phyloP scores from a whole-genome alignment of 2,113 vertebrate genomes.

The Choloepus hoffmanni region DNA sequence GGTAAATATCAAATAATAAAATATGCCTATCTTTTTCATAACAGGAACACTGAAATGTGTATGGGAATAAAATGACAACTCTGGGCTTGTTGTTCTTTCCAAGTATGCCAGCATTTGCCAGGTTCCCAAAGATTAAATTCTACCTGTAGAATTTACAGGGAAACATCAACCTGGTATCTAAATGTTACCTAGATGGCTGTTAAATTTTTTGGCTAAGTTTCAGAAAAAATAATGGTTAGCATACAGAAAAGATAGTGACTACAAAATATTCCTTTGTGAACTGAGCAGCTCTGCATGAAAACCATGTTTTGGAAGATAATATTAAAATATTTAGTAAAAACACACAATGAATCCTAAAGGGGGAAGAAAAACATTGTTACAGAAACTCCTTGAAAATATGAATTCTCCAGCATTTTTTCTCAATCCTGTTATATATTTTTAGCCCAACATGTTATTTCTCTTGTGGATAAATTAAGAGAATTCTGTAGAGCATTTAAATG shows the following conservation, averaged over 20 bases:
- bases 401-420: neutral
- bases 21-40: constrained; percentile 46
- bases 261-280: constrained; percentile 58
- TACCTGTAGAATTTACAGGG: constrained; percentile 33
- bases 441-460: neutral
- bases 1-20: constrained; percentile 70
- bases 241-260: neutral
- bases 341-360: constrained; percentile 37
- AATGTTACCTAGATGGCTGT: constrained; percentile 56
- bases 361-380: neutral
- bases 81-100: neutral
- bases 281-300: constrained; percentile 8
- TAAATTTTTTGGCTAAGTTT: constrained; percentile 63
- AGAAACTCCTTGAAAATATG: constrained; percentile 44
- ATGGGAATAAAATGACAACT: neutral
- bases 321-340: constrained; percentile 67
- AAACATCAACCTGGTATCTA: constrained; percentile 17
- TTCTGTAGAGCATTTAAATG: neutral
- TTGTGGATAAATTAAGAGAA: neutral
- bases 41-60: constrained; percentile 25
- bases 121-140: constrained; percentile 58
- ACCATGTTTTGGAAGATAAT: constrained; percentile 55
- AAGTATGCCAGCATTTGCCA: neutral
- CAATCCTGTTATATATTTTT: neutral
- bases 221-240: constrained; percentile 65